Evolutionary conservation across 2,113 vertebrate genomes (phyloP).

Genomic region (Baryphthengus martii): DNA sequence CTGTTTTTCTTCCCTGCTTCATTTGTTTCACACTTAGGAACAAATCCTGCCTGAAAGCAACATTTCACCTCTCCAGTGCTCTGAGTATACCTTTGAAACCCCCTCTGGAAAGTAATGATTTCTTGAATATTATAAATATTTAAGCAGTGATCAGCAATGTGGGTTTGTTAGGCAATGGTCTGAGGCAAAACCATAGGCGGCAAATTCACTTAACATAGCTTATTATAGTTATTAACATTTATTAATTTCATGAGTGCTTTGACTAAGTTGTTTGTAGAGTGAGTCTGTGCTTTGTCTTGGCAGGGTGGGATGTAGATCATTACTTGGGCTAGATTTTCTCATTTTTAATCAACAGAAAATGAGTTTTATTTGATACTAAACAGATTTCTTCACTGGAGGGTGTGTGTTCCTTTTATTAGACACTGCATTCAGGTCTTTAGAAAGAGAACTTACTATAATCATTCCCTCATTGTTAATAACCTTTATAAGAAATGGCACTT

Average conservation of each 20-base stretch:
- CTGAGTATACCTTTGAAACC: background rate
- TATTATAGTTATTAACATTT: background rate
- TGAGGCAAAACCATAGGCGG: background rate
- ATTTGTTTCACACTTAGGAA: background rate
- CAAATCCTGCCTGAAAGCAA: background rate
- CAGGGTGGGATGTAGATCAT: background rate
- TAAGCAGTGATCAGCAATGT: background rate
- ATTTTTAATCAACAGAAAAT: slow-evolving; percentile 4
- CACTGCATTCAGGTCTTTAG: background rate
- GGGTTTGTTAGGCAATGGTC: background rate
- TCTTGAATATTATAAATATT: background rate
- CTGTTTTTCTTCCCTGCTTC: background rate
- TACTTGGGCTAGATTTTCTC: background rate
- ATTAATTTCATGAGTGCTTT: background rate
- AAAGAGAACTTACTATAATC: background rate
- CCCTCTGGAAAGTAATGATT: background rate
- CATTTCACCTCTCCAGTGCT: background rate
- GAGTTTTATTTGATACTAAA: background rate
- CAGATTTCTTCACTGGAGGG: background rate
- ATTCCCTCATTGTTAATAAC: background rate
- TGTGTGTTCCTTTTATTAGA: background rate
- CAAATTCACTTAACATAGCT: background rate
- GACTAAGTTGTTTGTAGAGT: background rate
- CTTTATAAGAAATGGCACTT: background rate
- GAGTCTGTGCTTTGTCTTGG: slow-evolving; percentile 12